Base-by-base conservation (phyloP, 2,888 invertebrate species). In the Gymnocheta viridis region DNA sequence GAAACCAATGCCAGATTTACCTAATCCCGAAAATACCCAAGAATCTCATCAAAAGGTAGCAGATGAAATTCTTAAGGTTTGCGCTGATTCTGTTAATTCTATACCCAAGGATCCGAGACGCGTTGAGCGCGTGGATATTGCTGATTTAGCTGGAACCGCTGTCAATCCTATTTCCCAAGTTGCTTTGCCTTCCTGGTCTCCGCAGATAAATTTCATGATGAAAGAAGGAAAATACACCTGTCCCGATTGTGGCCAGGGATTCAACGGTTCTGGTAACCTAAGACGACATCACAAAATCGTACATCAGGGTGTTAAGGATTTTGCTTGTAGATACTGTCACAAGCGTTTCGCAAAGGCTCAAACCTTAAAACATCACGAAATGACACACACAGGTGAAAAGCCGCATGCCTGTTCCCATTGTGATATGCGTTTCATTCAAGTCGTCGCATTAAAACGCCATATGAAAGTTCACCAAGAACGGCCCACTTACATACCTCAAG, bases 351-450 rank as follows among this genome's bases (percentile, higher is more conserved):
- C 91, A 1, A 91, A 91, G 85, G 90, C 91, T 1, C 91, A 91
- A 82, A 91, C 91, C 0, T 85, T 91, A 22, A 91, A 91, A 17
- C 91, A 91, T 86, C 91, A 91, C 69, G 90, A 91, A 85, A 91
- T 91, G 91, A 91, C 91, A 0, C 91, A 91, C 67, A 91, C 91
- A 0, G 91, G 91, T 1, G 91, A 91, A 67, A 91, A 91, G 27
- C 91, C 91, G 0, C 91, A 91, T 70, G 90, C 88, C 49, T 91
- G 91, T 78, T 87, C 87, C n/a, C 87, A 88, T 14, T 91, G 91
- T 49, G 88, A 88, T 41, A 91, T 90, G 70, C 88, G 90, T 51
- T 91, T 91, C 86, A 91, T 91, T 6, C 91, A 91, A 82, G 88
- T 88, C 54, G 89, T 91, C 49, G 90, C 91, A 3, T 85, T 91